These are phyloP conservation scores for Hesperia comma DNA, from an alignment of 2,888 invertebrate species.

Conservation along the genomic window DNA sequence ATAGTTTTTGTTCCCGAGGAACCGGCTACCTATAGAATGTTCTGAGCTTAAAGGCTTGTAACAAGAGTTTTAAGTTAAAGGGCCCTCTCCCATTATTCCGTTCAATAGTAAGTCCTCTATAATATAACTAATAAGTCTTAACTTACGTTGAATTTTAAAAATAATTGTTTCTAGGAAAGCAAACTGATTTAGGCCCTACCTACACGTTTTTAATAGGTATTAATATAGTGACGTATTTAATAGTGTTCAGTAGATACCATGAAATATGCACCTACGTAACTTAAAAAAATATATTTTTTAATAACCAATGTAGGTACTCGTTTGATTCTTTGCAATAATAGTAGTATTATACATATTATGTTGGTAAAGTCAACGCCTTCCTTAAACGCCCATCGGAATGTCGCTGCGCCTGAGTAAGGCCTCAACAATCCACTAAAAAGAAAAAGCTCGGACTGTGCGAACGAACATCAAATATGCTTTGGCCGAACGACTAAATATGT, in stretches of 20 bases:
- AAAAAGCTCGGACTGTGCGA: constrained; percentile 15
- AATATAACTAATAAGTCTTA: neutral
- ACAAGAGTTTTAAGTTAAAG: neutral
- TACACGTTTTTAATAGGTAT: no score
- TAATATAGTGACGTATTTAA: no score
- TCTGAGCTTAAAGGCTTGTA: neutral
- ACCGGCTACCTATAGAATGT: neutral
- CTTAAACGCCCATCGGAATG: constrained; percentile 14
- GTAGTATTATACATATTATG: neutral
- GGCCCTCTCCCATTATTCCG: neutral
- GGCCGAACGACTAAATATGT: constrained; percentile 13
- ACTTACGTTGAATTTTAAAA: neutral
- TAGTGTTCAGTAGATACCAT: no score
- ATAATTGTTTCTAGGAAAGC: no score
- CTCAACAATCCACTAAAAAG: constrained; percentile 18
- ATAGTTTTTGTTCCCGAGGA: neutral
- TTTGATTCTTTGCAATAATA: no score
- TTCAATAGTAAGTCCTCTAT: neutral
- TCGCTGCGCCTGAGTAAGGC: constrained; percentile 25
- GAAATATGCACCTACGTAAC: no score
- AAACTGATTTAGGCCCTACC: no score
- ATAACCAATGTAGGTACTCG: no score
- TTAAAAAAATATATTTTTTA: no score
- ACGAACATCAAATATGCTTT: constrained; percentile 25
- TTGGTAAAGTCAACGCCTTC: constrained; percentile 1